Evolutionary conservation across 2,888 invertebrate genomes (phyloP), one percentile per base, ranked within the genome.

Genomic region (Periphyllus acericola): DNA sequence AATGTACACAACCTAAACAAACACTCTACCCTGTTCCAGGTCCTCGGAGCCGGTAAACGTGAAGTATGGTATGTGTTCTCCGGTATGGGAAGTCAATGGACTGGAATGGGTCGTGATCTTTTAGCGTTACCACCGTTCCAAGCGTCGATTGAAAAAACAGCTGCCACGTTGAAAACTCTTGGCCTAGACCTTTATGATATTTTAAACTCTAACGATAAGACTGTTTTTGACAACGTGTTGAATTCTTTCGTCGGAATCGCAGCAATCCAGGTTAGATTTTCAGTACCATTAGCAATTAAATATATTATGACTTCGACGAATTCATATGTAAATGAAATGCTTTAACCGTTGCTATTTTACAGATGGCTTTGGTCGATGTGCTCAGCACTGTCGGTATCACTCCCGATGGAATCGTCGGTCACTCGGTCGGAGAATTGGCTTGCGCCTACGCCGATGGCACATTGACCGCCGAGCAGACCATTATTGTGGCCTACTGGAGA

Each of bases 351-450:
- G 6, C 29, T 3, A n/a, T 75, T 76, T 8, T 32, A 71, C 98
- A 99, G 93, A 96, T 99, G 85, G 99, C 97, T 55, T 93, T 99
- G 29, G 97, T 98, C 0, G 98, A 99, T 92, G 92, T 97, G 83
- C 93, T 99, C 89, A 94, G 93, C 86, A 92, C 93, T 36, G 91
- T 96, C 34, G 96, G 96, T 89, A 93, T 99, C 74, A 93, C 93
- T 83, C 98, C 99, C 8, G 98, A 99, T 92, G 98, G 98, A 84
- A 97, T 99, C 91, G 93, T 99, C 81, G 99, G 99, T 0, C 99
- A 99, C 92, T 93, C 94, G 46, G 94, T 93, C 2, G 94, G 94
- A 78, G 94, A 94, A 91, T 91, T 94, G 88, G 94, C 93, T 46
- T 94, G 94, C 91, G 94, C 94, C 11, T 94, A 94, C 91, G 94